These are phyloP conservation scores for Xenopus borealis DNA, from an alignment of 2,113 vertebrate species.

Conservation along the genomic window DNA sequence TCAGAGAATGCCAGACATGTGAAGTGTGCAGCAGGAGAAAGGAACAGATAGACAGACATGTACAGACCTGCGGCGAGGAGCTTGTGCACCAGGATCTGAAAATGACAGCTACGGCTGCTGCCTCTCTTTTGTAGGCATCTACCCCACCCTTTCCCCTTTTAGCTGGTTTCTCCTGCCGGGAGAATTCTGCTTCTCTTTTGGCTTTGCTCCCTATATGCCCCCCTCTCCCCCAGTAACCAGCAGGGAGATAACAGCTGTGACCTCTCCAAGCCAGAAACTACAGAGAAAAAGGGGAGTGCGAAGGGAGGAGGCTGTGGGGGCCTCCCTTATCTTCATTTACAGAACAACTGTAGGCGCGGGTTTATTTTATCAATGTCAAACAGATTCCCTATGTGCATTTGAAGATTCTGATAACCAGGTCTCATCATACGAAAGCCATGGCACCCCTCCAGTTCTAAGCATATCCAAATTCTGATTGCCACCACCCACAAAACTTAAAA, in stretches of 20 bases:
- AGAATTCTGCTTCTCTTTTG: neutral
- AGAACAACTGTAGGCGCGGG: neutral
- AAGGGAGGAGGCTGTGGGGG: slow-evolving; percentile 5
- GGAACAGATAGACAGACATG: neutral
- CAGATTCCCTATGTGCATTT: neutral
- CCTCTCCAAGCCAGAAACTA: neutral
- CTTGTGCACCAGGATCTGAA: too few species aligned
- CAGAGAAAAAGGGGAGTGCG: neutral
- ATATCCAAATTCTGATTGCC: too few species aligned
- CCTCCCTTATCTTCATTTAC: slow-evolving; percentile 17
- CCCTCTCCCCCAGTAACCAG: slow-evolving; percentile 3
- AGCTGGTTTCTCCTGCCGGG: too few species aligned
- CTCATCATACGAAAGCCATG: too few species aligned
- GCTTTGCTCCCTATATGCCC: neutral
- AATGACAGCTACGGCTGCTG: too few species aligned
- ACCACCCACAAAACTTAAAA: too few species aligned
- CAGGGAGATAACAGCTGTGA: slow-evolving; percentile 24
- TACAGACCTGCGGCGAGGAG: neutral
- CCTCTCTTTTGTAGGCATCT: neutral
- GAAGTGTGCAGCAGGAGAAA: neutral
- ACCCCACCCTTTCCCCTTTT: neutral
- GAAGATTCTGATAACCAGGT: too few species aligned
- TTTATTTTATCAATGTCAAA: slow-evolving; percentile 2
- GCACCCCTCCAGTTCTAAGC: too few species aligned
- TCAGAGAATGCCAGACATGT: too few species aligned